phyloP scores from a whole-genome alignment of 2,113 vertebrate genomes.

The Cyphomyrus plagiostoma region DNA sequence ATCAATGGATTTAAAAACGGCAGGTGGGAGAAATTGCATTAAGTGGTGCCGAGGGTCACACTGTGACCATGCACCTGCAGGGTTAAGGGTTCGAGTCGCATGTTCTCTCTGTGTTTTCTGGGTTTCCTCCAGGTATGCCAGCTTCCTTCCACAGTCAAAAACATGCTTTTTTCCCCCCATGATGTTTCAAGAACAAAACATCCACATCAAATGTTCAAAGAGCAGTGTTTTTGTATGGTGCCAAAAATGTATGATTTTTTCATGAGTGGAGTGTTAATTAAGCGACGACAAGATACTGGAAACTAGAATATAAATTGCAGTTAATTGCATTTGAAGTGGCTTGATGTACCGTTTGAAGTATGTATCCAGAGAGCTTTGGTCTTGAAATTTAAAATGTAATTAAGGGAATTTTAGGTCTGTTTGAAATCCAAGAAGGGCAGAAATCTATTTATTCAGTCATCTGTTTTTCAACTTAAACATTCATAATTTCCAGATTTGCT shows the following conservation, averaged over 20 bases:
- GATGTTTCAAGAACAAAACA: neutral
- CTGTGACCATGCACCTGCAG: neutral
- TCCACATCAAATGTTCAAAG: neutral
- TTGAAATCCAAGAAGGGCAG: neutral
- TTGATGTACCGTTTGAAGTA: neutral
- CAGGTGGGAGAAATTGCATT: neutral
- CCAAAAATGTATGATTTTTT: neutral
- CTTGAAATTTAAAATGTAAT: neutral
- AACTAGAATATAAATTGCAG: neutral
- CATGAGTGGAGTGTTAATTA: neutral
- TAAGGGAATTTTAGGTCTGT: neutral
- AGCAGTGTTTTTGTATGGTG: neutral
- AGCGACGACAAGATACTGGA: neutral
- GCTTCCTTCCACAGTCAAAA: neutral
- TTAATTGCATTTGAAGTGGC: neutral
- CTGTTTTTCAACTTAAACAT: neutral
- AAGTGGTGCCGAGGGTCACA: neutral
- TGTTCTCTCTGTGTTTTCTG: neutral
- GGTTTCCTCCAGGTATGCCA: neutral
- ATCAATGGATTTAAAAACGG: neutral
- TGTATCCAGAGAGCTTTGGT: neutral
- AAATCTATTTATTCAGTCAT: neutral
- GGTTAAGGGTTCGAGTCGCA: neutral
- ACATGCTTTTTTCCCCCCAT: neutral
- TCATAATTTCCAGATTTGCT: neutral